Conservation (phyloP, 2,888 invertebrate genomes). For the Tuta absoluta region DNA sequence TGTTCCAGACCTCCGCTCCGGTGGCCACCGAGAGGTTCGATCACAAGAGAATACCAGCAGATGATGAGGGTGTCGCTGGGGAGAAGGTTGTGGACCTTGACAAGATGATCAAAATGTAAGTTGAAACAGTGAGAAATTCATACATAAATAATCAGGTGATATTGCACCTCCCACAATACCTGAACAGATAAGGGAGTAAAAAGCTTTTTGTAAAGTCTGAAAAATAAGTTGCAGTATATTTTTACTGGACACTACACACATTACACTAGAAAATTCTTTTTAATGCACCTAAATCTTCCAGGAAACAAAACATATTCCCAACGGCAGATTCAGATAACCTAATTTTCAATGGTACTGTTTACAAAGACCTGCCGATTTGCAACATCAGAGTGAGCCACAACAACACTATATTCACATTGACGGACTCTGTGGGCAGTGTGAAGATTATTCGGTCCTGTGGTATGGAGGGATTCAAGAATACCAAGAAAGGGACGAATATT, state of each 20-base stretch:
- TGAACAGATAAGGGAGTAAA: too few species aligned
- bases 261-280: too few species aligned
- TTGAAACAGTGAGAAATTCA: not conserved
- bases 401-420: constrained; percentile 91
- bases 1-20: constrained; percentile 59
- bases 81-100: constrained; percentile 88
- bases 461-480: constrained; percentile 96
- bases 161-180: not conserved
- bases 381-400: constrained; percentile 91
- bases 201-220: too few species aligned
- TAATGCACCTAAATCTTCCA: too few species aligned
- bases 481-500: constrained; percentile 97
- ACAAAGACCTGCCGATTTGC: constrained; percentile 90
- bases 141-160: not conserved
- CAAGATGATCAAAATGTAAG: constrained; percentile 82
- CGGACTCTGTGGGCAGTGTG: constrained; percentile 84
- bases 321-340: constrained; percentile 85
- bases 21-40: constrained; percentile 64
- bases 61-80: constrained; percentile 90
- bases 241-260: not conserved
- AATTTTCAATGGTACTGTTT: constrained; percentile 88
- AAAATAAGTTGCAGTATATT: not conserved
- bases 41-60: constrained; percentile 70
- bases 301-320: constrained; percentile 87
- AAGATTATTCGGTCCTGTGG: constrained; percentile 89